Evolutionary conservation across 2,888 invertebrate genomes (phyloP).

Genomic region (Alviniconcha strummeri): DNA sequence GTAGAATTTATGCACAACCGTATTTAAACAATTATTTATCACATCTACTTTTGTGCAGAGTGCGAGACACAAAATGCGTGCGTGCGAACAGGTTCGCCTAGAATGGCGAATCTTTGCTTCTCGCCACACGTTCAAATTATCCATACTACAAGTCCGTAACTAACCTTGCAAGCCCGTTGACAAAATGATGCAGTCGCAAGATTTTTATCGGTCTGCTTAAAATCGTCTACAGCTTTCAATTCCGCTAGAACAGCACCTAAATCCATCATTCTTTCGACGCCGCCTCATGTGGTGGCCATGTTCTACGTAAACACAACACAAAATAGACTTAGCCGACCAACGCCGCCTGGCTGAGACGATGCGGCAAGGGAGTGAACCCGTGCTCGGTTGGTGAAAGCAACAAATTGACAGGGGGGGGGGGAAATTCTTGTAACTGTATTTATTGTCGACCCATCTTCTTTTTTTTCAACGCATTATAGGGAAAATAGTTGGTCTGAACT

Average conservation of each 20-base stretch:
- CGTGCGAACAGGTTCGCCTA: slow-evolving; percentile 50
- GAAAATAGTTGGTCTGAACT: too few relatives aligned
- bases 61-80: slow-evolving; percentile 34
- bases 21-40: too few relatives aligned
- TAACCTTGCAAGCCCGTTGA: slow-evolving; percentile 39
- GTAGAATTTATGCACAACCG: too few relatives aligned
- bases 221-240: slow-evolving; percentile 58
- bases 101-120: slow-evolving; percentile 41
- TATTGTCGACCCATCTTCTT: too few relatives aligned
- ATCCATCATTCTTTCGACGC: slow-evolving; percentile 51
- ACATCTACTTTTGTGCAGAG: too few relatives aligned
- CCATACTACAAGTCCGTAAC: slow-evolving; percentile 6
- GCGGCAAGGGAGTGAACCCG: slow-evolving; percentile 21
- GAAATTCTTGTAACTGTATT: too few relatives aligned
- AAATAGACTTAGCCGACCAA: slow-evolving; percentile 39
- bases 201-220: slow-evolving; percentile 38
- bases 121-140: too few relatives aligned
- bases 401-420: too few relatives aligned
- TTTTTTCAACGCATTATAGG: too few relatives aligned
- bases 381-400: neutral
- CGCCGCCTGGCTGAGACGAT: slow-evolving; percentile 26
- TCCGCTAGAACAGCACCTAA: slow-evolving; percentile 57
- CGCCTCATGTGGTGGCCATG: slow-evolving; percentile 48
- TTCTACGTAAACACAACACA: slow-evolving; percentile 52
- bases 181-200: slow-evolving; percentile 37